Evolutionary conservation across 2,797 vertebrate species (phyloP), one percentile per base, ranked within the genome.

Genomic region (Melanotaenia parkinsoni): DNA sequence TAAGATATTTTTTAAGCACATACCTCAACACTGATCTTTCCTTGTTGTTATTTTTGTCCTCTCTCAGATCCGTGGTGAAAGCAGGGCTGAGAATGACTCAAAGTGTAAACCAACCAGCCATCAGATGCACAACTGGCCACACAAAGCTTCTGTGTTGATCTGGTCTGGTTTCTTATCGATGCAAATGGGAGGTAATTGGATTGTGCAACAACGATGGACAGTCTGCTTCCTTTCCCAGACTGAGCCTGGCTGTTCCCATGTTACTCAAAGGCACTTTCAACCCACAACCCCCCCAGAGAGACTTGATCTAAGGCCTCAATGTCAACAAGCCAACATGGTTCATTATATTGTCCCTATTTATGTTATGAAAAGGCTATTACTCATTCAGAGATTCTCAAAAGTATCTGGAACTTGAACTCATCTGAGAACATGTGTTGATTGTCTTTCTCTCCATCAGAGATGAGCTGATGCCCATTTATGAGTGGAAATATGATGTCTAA

Each of bases 211-310:
- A 79, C 69, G 58, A 58, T 59, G 83, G 81, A 83, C 84, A 82
- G 83, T 58, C 86, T 92, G 93, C 88, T 95, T 92, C 92, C 91
- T 88, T 94, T 95, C 94, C 93, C 94, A 95, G 89, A 83, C 85
- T 70, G 61, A 77, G 82, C 37, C 69, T 58, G 74, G 68, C 63
- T 62, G 76, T 90, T 92, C 87, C 76, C 86, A 90, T 77, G 83
- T 77, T 74, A 72, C 85, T 75, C 72, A 72, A 75, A 72, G 70
- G 76, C 72, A 75, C 60, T 47, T 43, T 75, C 75, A 72, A 63
- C 51, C 58, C 30, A 57, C 47, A 72, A 0, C 26, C 9, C 43
- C 72, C 77, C 74, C 13, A 59, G 75, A 79, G 83, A 82, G 62
- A 22, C n/a, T 26, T 70, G 30, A 69, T 54, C 82, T 61, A 0